A percentile compares a stretch with the other conserved stretches of the same genome.
phyloP scores from a whole-genome alignment of 2,888 invertebrate genomes.

The Rugalucina vietnamica region DNA sequence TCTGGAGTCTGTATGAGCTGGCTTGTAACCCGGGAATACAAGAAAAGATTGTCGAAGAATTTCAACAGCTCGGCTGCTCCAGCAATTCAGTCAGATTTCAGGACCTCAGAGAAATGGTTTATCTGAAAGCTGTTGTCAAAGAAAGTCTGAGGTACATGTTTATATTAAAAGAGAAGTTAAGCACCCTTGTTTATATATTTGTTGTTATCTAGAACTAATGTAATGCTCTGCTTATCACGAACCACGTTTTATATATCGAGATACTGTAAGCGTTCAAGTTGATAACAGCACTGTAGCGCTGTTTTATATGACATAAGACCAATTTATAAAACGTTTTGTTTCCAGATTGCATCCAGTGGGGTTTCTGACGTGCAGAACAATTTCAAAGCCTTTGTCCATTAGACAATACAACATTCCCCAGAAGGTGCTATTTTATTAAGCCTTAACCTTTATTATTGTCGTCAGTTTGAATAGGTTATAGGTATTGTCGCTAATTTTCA shows the following conservation, averaged over 20 bases:
- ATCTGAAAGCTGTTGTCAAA: constrained; percentile 54
- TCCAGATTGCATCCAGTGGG: constrained; percentile 62
- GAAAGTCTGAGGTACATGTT: constrained; percentile 65
- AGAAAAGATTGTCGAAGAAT: constrained; percentile 36
- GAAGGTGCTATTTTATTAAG: too few species aligned
- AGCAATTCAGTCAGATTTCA: constrained; percentile 1
- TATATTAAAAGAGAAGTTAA: too few species aligned
- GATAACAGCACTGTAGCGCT: too few species aligned
- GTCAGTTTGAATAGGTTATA: too few species aligned
- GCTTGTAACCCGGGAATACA: constrained; percentile 38
- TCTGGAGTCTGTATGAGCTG: constrained; percentile 63
- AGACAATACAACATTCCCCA: constrained; percentile 36
- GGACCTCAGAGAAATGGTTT: constrained; percentile 29
- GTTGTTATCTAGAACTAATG: too few species aligned
- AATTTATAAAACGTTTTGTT: not conserved
- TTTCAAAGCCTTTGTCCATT: constrained; percentile 36
- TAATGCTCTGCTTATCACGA: too few species aligned
- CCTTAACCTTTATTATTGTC: too few species aligned
- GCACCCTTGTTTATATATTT: too few species aligned
- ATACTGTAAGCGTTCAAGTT: too few species aligned
- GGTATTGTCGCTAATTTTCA: too few species aligned
- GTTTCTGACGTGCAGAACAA: constrained; percentile 57
- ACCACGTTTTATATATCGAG: too few species aligned
- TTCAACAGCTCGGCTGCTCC: not conserved
- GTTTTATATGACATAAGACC: too few species aligned